These are phyloP conservation scores for Sebastolobus alascanus DNA, from an alignment of 2,797 vertebrate species.

Conservation along the genomic window DNA sequence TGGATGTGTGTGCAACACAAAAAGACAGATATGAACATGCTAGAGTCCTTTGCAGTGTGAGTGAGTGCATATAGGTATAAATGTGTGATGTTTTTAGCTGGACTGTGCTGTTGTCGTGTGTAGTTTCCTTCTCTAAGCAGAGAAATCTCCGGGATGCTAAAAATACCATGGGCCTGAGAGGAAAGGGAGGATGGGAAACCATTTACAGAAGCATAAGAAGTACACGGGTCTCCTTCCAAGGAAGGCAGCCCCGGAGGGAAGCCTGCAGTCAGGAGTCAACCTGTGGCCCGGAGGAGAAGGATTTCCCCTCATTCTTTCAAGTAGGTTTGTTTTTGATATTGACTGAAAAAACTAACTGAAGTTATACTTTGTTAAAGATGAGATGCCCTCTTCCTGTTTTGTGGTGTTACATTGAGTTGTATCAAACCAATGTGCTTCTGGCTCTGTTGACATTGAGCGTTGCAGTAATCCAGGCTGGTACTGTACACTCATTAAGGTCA, in stretches of 20 bases:
- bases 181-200: slow-evolving; percentile 66
- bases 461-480: slow-evolving; percentile 33
- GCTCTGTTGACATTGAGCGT: not conserved
- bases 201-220: slow-evolving; percentile 47
- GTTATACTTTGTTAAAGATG: not conserved
- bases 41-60: not conserved
- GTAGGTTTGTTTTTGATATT: not conserved
- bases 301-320: slow-evolving; percentile 18
- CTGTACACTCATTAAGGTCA: slow-evolving; percentile 42
- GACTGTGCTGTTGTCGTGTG: slow-evolving; percentile 28
- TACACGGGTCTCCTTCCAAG: slow-evolving; percentile 30
- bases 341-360: not conserved
- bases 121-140: slow-evolving; percentile 44
- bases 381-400: not conserved
- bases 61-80: slow-evolving; percentile 8
- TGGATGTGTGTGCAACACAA: not conserved
- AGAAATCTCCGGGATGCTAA: slow-evolving; percentile 64
- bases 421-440: not conserved
- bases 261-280: slow-evolving; percentile 27
- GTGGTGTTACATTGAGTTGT: not conserved
- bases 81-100: slow-evolving; percentile 42
- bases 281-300: slow-evolving; percentile 16
- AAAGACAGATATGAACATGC: not conserved
- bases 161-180: slow-evolving; percentile 62
- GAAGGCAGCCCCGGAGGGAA: slow-evolving; percentile 19